phyloP scores from a whole-genome alignment of 2,113 vertebrate species.

The Brachyhypopomus occidentalis region DNA sequence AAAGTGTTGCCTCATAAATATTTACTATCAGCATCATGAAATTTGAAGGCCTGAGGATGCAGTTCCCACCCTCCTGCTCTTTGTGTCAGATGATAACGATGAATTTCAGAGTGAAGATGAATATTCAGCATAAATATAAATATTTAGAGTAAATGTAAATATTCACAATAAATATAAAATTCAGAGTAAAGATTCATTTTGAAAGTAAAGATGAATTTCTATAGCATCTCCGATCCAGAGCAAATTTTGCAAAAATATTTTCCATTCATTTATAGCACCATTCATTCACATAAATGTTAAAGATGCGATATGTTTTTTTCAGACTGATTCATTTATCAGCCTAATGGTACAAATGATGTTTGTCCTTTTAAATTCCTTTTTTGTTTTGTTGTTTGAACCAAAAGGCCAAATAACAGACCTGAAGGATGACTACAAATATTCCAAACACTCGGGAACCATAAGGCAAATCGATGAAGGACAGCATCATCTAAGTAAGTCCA shows the following conservation, averaged over 20 bases:
- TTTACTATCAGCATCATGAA: constrained; percentile 62
- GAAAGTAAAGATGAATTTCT: not conserved
- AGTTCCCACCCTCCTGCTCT: constrained; percentile 13
- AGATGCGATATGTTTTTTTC: not conserved
- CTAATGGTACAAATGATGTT: too few species aligned
- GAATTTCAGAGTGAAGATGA: not conserved
- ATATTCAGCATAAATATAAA: too few species aligned
- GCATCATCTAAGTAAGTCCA: too few species aligned
- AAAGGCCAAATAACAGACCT: too few species aligned
- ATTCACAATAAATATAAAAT: too few species aligned
- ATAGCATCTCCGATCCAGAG: not conserved
- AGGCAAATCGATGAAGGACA: too few species aligned
- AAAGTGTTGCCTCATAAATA: constrained; percentile 70
- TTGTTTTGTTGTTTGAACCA: not conserved
- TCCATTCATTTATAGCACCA: not conserved
- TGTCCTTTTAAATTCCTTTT: not conserved
- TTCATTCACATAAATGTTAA: not conserved
- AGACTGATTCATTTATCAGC: not conserved
- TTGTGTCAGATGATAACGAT: not conserved
- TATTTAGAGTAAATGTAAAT: too few species aligned
- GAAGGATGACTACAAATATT: too few species aligned
- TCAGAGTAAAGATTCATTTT: not conserved
- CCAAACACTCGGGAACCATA: too few species aligned
- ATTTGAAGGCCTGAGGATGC: constrained; percentile 58
- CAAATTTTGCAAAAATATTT: not conserved